Conservation (phyloP, 2,888 invertebrate genomes). For the Nemapogon koenigi region DNA sequence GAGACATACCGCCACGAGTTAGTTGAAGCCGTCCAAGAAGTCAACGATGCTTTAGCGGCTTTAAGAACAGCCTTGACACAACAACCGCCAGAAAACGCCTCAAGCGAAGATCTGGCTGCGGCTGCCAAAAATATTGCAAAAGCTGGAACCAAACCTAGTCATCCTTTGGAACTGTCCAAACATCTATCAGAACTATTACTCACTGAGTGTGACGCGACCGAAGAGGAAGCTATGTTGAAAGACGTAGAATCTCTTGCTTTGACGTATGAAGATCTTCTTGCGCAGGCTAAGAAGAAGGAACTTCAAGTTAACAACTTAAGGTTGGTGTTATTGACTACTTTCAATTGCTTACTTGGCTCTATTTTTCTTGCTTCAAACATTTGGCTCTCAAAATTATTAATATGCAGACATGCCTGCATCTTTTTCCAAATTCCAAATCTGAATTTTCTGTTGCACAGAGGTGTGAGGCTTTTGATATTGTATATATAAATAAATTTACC, state of each 20-base stretch:
- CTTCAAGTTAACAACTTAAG: slow-evolving; percentile 79
- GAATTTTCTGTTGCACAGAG: too few species aligned
- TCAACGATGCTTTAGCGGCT: slow-evolving; percentile 69
- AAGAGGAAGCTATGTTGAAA: slow-evolving; percentile 69
- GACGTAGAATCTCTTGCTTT: slow-evolving; percentile 70
- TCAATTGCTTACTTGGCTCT: too few species aligned
- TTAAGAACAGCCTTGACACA: slow-evolving; percentile 63
- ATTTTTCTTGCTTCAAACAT: too few species aligned
- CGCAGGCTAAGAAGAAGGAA: slow-evolving; percentile 76
- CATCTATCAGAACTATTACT: slow-evolving; percentile 78
- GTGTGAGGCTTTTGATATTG: too few species aligned
- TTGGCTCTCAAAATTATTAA: too few species aligned
- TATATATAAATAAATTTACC: too few species aligned
- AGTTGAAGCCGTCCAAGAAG: slow-evolving; percentile 75
- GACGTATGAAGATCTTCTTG: slow-evolving; percentile 72
- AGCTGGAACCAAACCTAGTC: slow-evolving; percentile 78
- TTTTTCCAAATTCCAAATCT: too few species aligned
- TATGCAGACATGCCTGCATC: too few species aligned
- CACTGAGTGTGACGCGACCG: slow-evolving; percentile 74
- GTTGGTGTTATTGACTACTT: too few species aligned
- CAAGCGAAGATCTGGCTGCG: slow-evolving; percentile 64
- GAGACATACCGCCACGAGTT: slow-evolving; percentile 84
- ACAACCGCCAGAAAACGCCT: slow-evolving; percentile 51
- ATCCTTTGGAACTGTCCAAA: slow-evolving; percentile 80
- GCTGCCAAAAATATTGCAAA: slow-evolving; percentile 78